Base-by-base conservation (phyloP, 2,113 vertebrate species). In the Typhlomys cinereus region DNA sequence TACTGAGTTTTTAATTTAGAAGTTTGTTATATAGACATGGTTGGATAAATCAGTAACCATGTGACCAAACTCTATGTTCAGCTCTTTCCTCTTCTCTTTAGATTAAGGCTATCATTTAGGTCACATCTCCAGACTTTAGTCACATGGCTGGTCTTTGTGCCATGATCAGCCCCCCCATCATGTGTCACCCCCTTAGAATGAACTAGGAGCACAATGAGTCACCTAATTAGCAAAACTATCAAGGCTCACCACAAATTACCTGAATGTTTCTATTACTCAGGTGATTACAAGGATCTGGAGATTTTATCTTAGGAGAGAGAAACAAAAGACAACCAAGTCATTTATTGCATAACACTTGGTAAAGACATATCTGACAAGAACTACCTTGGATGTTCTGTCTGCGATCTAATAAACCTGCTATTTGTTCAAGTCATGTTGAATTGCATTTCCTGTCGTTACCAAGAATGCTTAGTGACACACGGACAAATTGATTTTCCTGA, bases 371-470 rank as follows among this genome's bases (percentile, higher is more conserved):
- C n/a, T n/a, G n/a, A n/a, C n/a, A n/a, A n/a, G n/a, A n/a, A n/a
- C n/a, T n/a, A n/a, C n/a, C n/a, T n/a, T n/a, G n/a, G n/a, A n/a
- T n/a, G n/a, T n/a, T n/a, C n/a, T n/a, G n/a, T n/a, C n/a, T n/a
- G n/a, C n/a, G n/a, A n/a, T n/a, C n/a, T n/a, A n/a, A n/a, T n/a
- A n/a, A n/a, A n/a, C n/a, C n/a, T n/a, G n/a, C n/a, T n/a, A n/a
- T n/a, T n/a, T n/a, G n/a, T n/a, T n/a, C n/a, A n/a, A n/a, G n/a
- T n/a, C n/a, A n/a, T n/a, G n/a, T n/a, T n/a, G n/a, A n/a, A n/a
- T n/a, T n/a, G 62, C 62, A 73, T 83, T 82, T 95, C 86, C 64
- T 86, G 62, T 89, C 67, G 44, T 52, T 52, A 64, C n/a, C 70
- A 86, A 64, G 54, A 57, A 10, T 82, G 31, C 64, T 94, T 41